Evolutionary conservation across 2,888 invertebrate genomes (phyloP).

Genomic region (Mesodorylaimus sp.): DNA sequence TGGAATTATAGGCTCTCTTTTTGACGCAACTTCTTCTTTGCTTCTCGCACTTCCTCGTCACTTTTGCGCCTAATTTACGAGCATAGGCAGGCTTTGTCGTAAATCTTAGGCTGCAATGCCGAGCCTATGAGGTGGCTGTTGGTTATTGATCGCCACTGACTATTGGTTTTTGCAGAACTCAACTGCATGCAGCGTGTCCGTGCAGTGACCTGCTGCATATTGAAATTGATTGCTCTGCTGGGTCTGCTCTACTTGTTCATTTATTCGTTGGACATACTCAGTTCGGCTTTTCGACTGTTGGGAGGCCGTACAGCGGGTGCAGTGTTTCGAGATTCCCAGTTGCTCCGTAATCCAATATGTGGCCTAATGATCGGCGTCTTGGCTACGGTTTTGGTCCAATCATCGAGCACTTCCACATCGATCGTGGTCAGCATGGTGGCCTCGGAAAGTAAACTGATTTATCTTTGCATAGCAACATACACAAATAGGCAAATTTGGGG

Average conservation of each 20-base stretch:
- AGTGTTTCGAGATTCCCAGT: constrained; percentile 33
- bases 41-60: too few relatives aligned
- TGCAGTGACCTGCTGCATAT: background rate
- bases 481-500: too few relatives aligned
- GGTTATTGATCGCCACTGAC: too few relatives aligned
- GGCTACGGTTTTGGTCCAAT: constrained; percentile 40
- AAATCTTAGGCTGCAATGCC: too few relatives aligned
- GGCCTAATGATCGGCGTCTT: constrained; percentile 41
- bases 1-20: too few relatives aligned
- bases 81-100: too few relatives aligned
- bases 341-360: constrained; percentile 38
- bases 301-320: constrained; percentile 19
- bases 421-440: constrained; percentile 34
- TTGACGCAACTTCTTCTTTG: too few relatives aligned
- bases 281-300: constrained; percentile 31
- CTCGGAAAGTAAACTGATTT: constrained; percentile 28
- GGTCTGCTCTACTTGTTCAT: constrained; percentile 33
- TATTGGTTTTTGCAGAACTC: background rate
- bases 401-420: constrained; percentile 39
- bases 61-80: too few relatives aligned
- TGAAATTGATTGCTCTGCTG: constrained; percentile 14
- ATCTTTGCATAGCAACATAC: too few relatives aligned
- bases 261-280: constrained; percentile 33
- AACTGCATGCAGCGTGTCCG: background rate
- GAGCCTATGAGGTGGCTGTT: too few relatives aligned